Evolutionary conservation across 2,888 invertebrate species (phyloP).

Genomic region (Platerodrilus igneus): DNA sequence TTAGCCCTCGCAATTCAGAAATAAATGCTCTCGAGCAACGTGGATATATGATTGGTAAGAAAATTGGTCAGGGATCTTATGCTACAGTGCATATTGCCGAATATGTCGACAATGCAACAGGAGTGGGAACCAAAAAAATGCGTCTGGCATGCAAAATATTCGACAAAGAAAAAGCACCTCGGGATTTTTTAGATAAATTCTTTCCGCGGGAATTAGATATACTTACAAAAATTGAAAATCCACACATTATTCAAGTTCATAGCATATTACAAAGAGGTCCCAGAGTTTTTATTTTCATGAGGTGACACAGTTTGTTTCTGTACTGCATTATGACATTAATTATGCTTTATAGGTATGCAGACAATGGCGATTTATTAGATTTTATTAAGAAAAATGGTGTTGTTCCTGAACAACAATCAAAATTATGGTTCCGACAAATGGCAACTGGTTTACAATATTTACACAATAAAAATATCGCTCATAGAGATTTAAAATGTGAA

Average conservation of each 20-base stretch:
- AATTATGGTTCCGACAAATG: constrained; percentile 84
- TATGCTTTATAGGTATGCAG: constrained; percentile 58
- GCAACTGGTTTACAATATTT: constrained; percentile 77
- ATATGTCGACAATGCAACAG: constrained; percentile 65
- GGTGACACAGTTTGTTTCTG: constrained; percentile 41
- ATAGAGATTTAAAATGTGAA: constrained; percentile 92
- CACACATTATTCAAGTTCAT: constrained; percentile 85
- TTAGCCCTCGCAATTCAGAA: constrained; percentile 77
- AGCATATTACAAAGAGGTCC: constrained; percentile 79
- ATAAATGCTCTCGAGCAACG: constrained; percentile 78
- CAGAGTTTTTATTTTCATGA: constrained; percentile 86
- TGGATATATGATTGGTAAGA: constrained; percentile 78
- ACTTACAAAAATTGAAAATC: constrained; percentile 82
- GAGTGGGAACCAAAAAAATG: constrained; percentile 66
- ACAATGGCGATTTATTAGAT: constrained; percentile 84
- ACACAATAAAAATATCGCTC: constrained; percentile 79
- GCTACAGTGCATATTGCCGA: constrained; percentile 86
- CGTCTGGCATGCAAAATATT: constrained; percentile 87
- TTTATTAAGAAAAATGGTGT: constrained; percentile 75
- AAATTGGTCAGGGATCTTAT: constrained; percentile 88
- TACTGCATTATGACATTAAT: background rate
- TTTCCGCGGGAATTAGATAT: constrained; percentile 91
- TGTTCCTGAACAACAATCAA: constrained; percentile 73
- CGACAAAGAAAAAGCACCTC: constrained; percentile 82
- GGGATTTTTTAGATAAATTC: constrained; percentile 87